Base-by-base conservation (phyloP, 2,797 vertebrate species). In the Eleutherodactylus coqui region DNA sequence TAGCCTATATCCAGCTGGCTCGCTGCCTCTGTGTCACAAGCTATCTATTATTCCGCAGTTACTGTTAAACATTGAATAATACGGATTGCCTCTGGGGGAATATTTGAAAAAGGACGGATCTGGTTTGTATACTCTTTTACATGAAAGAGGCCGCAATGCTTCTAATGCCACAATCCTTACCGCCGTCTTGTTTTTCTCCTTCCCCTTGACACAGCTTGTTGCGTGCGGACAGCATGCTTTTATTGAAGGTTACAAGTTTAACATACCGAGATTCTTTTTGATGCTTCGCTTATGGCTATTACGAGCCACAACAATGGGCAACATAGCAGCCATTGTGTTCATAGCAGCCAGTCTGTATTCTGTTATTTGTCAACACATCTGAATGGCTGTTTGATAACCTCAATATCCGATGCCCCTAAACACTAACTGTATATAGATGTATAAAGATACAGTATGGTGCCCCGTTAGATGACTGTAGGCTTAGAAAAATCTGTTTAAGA, bases 41-140 rank as follows among this genome's bases (percentile, higher is more conserved):
- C 36, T 76, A 81, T 87, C 84, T 81, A 89, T 89, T 88, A 86
- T 89, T 89, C 90, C 86, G 89, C 89, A 88, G 82, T 88, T 90
- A 89, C 29, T 85, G 91, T 91, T 91, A 90, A 89, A 90, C 89
- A 90, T 86, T 91, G 91, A 91, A 91, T 91, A 91, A 92, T 91
- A 90, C 83, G 89, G 89, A 88, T 89, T 85, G 89, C 90, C 89
- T 90, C 87, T 88, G 83, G 91, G 91, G 87, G 85, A 90, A 91
- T 88, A 87, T 91, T 87, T 90, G 81, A 88, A 89, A 90, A 84
- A 89, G 64, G 75, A 87, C 75, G 85, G 79, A 88, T 88, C 91
- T 90, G 75, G 89, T 91, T 89, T 90, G 91, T 89, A 89, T 89
- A 88, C 89, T 87, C 87, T 87, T n/a, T 60, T 85, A 88, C 88